A percentile compares a stretch with the other conserved stretches of the same genome.
phyloP scores from a whole-genome alignment of 2,113 vertebrate genomes.

The Pollachius pollachius region DNA sequence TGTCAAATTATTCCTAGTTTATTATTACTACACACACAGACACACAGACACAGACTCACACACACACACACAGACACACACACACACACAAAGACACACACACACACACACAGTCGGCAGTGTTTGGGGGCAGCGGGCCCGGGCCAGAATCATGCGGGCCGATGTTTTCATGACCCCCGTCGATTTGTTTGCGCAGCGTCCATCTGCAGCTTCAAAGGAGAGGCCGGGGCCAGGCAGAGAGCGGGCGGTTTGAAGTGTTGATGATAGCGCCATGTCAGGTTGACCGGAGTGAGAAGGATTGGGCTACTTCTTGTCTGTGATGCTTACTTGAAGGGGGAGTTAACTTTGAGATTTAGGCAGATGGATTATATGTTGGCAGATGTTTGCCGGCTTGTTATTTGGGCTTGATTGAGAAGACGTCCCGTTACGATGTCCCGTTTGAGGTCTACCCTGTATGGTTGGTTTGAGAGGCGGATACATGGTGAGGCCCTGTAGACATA shows the following conservation, averaged over 20 bases:
- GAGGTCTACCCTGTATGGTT: no score
- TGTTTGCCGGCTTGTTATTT: no score
- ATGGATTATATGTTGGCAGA: no score
- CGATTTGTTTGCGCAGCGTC: conserved; percentile 59
- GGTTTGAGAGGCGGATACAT: no score
- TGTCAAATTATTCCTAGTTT: neutral
- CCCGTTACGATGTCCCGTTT: no score
- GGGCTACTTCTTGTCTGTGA: conserved; percentile 24
- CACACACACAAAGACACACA: no score
- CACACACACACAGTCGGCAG: no score
- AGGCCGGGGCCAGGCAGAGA: conserved; percentile 16
- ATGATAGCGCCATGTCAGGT: conserved; percentile 53
- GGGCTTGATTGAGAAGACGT: no score
- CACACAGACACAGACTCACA: no score
- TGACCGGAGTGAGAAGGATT: conserved; percentile 42
- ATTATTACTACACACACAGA: neutral
- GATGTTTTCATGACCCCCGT: conserved; percentile 27
- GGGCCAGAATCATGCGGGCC: conserved; percentile 21
- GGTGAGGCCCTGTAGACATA: no score
- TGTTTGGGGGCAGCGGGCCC: neutral
- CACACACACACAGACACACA: no score
- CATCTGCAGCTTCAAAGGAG: conserved; percentile 65
- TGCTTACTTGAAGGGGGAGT: conserved; percentile 2
- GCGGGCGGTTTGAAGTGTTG: conserved; percentile 52
- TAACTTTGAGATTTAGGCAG: no score